These are phyloP conservation scores for Synanthedon formicaeformis DNA, from an alignment of 2,888 invertebrate species.

Conservation along the genomic window DNA sequence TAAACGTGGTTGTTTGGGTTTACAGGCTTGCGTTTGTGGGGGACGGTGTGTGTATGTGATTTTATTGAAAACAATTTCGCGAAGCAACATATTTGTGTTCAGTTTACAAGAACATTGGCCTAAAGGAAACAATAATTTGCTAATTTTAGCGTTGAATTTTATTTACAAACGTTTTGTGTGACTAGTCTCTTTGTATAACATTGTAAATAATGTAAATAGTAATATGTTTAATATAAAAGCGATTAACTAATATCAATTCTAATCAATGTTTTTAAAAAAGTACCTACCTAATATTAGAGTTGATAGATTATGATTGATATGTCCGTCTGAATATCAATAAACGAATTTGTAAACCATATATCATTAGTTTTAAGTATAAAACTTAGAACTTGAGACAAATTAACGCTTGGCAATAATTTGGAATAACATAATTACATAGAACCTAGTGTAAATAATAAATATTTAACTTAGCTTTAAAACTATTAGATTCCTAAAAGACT, in stretches of 20 bases:
- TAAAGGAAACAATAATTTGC: conserved; percentile 14
- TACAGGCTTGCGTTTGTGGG: neutral
- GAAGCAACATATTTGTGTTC: neutral
- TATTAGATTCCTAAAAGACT: neutral
- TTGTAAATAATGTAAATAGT: conserved; percentile 49
- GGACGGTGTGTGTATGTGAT: neutral
- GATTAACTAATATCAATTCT: conserved; percentile 28
- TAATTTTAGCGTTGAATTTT: conserved; percentile 13
- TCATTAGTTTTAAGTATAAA: conserved; percentile 52
- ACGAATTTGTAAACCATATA: conserved; percentile 64
- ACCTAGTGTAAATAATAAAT: conserved; percentile 10
- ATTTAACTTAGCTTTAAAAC: neutral
- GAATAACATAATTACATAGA: conserved; percentile 21
- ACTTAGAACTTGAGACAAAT: conserved; percentile 37
- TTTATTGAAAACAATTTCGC: neutral
- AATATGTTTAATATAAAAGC: conserved; percentile 10
- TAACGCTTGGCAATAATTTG: conserved; percentile 66
- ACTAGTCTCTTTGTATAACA: conserved; percentile 26
- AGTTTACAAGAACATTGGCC: conserved; percentile 2
- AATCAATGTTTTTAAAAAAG: conserved; percentile 31
- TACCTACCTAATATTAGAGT: conserved; percentile 48
- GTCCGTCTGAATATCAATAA: conserved; percentile 62
- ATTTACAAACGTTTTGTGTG: conserved; percentile 12
- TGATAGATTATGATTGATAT: conserved; percentile 55
- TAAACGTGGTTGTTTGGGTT: conserved; percentile 7